Evolutionary conservation across 2,113 vertebrate species (phyloP).

Genomic region (Mola mola): DNA sequence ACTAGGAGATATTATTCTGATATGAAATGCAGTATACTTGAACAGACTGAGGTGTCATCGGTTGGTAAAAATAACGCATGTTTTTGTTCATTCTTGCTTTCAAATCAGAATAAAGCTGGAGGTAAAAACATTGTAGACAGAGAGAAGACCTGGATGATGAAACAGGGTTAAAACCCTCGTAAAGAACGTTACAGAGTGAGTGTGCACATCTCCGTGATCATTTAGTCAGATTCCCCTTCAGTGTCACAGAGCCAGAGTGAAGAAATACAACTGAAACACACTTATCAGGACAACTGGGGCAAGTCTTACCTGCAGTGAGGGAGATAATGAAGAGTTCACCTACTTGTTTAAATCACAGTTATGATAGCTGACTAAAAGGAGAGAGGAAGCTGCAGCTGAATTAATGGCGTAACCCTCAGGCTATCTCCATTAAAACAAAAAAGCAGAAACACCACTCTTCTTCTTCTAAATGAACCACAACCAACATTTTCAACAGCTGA

Average conservation of each 20-base stretch:
- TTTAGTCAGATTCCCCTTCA: slow-evolving; percentile 44
- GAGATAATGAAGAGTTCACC: no score
- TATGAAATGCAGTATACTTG: slow-evolving; percentile 27
- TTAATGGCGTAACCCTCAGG: no score
- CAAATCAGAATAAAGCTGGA: slow-evolving; percentile 19
- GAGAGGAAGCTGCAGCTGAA: no score
- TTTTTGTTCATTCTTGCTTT: slow-evolving; percentile 8
- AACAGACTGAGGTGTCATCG: slow-evolving; percentile 16
- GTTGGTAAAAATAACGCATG: slow-evolving; percentile 24
- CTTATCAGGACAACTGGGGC: slow-evolving; percentile 37
- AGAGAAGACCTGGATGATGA: slow-evolving; percentile 37
- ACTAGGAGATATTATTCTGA: slow-evolving; percentile 46
- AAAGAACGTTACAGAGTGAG: slow-evolving; percentile 45
- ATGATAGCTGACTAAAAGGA: no score
- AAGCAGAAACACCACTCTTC: no score
- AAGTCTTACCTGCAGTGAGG: no score
- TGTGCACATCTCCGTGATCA: slow-evolving; percentile 39
- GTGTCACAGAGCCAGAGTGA: slow-evolving; percentile 43
- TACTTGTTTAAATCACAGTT: no score
- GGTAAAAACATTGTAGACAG: background rate
- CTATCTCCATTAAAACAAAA: no score
- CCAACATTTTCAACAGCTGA: no score
- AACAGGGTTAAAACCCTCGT: slow-evolving; percentile 37
- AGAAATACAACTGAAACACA: slow-evolving; percentile 59
- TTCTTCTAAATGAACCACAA: no score